A percentile compares a stretch with the other conserved stretches of the same genome.
Conservation (phyloP, 2,113 vertebrate genomes). For the Dicaeum eximium region DNA sequence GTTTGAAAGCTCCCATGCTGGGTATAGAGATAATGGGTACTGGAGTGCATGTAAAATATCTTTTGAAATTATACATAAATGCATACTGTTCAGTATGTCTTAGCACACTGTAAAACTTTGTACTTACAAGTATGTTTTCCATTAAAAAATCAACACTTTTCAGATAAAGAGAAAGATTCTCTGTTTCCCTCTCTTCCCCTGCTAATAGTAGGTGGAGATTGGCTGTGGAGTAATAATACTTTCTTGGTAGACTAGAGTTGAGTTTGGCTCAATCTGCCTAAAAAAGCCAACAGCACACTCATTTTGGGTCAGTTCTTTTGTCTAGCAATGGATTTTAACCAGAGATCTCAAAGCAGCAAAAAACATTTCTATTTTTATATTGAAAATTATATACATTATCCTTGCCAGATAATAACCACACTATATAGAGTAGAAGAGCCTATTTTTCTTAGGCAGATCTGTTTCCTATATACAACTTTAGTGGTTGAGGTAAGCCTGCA, state of each 20-base stretch:
- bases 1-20: neutral
- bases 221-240: conserved; percentile 4
- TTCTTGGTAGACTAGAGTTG: conserved; percentile 28
- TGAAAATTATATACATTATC: neutral
- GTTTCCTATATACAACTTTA: neutral
- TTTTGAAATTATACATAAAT: conserved; percentile 34
- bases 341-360: neutral
- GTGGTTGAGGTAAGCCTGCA: neutral
- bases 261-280: conserved; percentile 18
- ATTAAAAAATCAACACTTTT: conserved; percentile 56
- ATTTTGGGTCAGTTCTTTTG: neutral
- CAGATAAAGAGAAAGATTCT: conserved; percentile 54
- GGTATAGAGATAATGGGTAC: neutral
- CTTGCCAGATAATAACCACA: conserved; percentile 17
- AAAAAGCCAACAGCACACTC: neutral
- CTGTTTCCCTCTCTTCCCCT: conserved; percentile 31
- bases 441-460: neutral
- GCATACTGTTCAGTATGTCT: conserved; percentile 31
- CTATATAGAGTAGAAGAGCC: neutral
- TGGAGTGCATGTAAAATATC: conserved; percentile 48
- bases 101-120: conserved; percentile 37
- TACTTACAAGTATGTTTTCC: conserved; percentile 29
- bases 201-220: conserved; percentile 52
- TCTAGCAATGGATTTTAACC: neutral
- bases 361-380: neutral